Conservation (phyloP, 2,113 vertebrate genomes). For the Nibea albiflora region DNA sequence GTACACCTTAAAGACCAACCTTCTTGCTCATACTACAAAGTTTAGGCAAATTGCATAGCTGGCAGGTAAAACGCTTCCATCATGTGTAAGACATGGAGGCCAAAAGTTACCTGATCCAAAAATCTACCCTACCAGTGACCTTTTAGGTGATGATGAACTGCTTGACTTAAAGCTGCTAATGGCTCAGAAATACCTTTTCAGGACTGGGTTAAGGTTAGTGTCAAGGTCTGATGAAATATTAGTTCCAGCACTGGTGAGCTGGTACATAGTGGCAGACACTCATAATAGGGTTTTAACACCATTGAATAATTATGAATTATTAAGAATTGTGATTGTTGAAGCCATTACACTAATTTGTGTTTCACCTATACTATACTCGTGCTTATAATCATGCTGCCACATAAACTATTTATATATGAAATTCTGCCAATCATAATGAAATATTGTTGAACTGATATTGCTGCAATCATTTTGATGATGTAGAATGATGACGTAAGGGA, state of each 20-base stretch:
- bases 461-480: too few relatives aligned
- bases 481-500: too few relatives aligned
- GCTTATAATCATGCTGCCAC: too few relatives aligned
- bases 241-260: not conserved
- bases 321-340: too few relatives aligned
- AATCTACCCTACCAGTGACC: constrained; percentile 4
- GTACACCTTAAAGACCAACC: not conserved
- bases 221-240: not conserved
- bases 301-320: not conserved
- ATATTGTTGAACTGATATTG: too few relatives aligned
- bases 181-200: constrained; percentile 9
- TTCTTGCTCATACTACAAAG: not conserved
- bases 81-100: not conserved
- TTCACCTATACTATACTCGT: too few relatives aligned
- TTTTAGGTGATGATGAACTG: constrained; percentile 5
- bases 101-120: not conserved
- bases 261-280: constrained; percentile 1
- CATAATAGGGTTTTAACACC: constrained; percentile 9
- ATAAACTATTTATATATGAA: too few relatives aligned
- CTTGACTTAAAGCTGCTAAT: constrained; percentile 9
- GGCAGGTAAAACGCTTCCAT: not conserved
- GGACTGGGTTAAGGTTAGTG: not conserved
- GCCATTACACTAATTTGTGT: too few relatives aligned
- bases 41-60: not conserved
- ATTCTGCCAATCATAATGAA: too few relatives aligned